Evolutionary conservation across 2,113 vertebrate genomes (phyloP).

Genomic region (Eudyptes chrysolophus): DNA sequence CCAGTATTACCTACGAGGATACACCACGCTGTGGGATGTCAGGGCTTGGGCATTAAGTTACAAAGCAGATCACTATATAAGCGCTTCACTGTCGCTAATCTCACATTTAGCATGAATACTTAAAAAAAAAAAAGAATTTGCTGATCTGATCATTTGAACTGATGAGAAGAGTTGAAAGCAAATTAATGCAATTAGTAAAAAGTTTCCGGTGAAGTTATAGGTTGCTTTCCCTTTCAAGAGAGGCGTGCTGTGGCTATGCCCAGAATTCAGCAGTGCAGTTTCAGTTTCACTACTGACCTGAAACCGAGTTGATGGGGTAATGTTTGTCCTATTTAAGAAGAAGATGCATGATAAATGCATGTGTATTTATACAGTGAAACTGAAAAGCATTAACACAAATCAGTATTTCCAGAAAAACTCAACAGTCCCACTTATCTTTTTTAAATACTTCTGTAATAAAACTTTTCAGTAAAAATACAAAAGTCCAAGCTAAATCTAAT

Average conservation of each 20-base stretch:
- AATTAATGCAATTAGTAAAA: neutral
- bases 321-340: neutral
- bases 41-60: neutral
- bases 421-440: neutral
- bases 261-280: neutral
- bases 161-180: neutral
- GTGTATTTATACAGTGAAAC: neutral
- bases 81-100: neutral
- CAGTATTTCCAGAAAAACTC: neutral
- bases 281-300: neutral
- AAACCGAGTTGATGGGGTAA: neutral
- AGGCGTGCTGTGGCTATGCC: accelerated
- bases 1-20: neutral
- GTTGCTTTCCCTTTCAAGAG: neutral
- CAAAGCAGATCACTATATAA: neutral
- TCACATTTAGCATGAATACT: neutral
- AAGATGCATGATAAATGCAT: neutral
- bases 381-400: neutral
- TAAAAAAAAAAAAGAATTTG: neutral
- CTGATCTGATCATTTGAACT: neutral
- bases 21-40: accelerated
- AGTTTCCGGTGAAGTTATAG: neutral
- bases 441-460: neutral
- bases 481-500: neutral
- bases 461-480: neutral